Evolutionary conservation across 1,140 invertebrate genomes (phyloP), one percentile per base, ranked within the genome.

Genomic region (Zophobas morio): DNA sequence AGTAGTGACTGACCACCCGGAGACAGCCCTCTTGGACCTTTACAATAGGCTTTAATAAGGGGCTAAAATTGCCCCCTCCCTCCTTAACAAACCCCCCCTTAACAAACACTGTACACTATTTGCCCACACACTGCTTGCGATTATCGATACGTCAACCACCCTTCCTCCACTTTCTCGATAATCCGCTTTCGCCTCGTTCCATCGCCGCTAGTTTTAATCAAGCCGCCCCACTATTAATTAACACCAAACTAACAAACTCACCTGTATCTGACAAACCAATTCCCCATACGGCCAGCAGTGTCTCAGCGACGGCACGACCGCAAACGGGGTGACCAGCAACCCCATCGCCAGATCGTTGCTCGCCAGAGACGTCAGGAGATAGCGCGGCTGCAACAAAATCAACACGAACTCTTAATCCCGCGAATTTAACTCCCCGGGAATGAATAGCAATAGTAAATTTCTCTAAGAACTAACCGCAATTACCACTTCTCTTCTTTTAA

Each of bases 271-370:
- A 87, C 94, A 96, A 84, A 95, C 92, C 82, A 95, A 91, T 88
- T 95, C 94, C 51, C 94, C 94, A 84, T 94, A 95, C n/a, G 94
- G 94, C 94, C 94, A 96, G 84, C 94, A 96, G 83, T 93, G 92
- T 82, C 94, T 93, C 63, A 96, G 88, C 35, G 94, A 93, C 6
- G 94, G 94, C 79, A 95, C 87, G 81, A 95, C 91, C 39, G 93
- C 94, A 82, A 95, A 94, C 5, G 94, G 94, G 42, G 94, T 94
- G 78, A 96, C 93, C 81, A 95, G 88, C 73, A 95, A 89, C 39
- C 94, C 94, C 82, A 94, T 95, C 80, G 94, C 94, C 66, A 95
- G 88, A 85, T 96, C 94, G 87, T 95, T 96, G 80, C 94, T 90
- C 33, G 94, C 94, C 83, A 96, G 86, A 53, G 94, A 95, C 37